Conservation (phyloP, 2,888 invertebrate genomes). For the Drosophila phalerata region DNA sequence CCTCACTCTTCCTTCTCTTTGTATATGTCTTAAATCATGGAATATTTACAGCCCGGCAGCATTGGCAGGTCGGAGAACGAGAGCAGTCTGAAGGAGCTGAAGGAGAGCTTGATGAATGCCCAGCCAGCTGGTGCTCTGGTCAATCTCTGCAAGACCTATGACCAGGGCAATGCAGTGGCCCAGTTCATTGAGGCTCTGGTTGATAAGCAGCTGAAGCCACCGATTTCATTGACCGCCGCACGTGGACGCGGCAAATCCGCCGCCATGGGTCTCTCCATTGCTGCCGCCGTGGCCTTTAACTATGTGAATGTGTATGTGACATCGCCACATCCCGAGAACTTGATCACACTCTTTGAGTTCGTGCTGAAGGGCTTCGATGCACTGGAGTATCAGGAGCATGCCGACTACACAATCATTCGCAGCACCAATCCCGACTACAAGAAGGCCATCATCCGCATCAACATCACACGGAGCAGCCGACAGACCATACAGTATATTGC, state of each 20-base stretch:
- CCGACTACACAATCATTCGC: slow-evolving; percentile 97
- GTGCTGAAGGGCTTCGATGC: slow-evolving; percentile 97
- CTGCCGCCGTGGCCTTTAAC: slow-evolving; percentile 93
- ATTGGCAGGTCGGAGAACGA: slow-evolving; percentile 86
- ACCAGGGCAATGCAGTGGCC: slow-evolving; percentile 96
- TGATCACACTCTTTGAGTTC: slow-evolving; percentile 98
- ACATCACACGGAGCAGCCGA: slow-evolving; percentile 94
- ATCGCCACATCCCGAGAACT: slow-evolving; percentile 98
- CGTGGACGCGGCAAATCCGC: slow-evolving; percentile 99
- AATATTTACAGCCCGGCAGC: slow-evolving; percentile 62
- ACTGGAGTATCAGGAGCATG: slow-evolving; percentile 97
- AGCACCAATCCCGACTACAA: slow-evolving; percentile 98
- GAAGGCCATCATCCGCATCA: slow-evolving; percentile 97
- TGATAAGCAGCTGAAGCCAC: slow-evolving; percentile 94
- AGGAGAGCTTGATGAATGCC: slow-evolving; percentile 94
- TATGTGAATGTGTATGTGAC: slow-evolving; percentile 97
- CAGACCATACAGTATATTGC: slow-evolving; percentile 99
- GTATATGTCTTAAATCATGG: not conserved
- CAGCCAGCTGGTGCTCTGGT: slow-evolving; percentile 96
- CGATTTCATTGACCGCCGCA: slow-evolving; percentile 97
- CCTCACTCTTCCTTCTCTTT: not conserved
- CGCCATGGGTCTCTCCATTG: slow-evolving; percentile 96
- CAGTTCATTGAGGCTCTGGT: slow-evolving; percentile 98
- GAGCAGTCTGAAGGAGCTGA: slow-evolving; percentile 90
- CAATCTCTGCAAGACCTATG: slow-evolving; percentile 95